Conservation (phyloP, 2,113 vertebrate species). For the Saccopteryx leptura region DNA sequence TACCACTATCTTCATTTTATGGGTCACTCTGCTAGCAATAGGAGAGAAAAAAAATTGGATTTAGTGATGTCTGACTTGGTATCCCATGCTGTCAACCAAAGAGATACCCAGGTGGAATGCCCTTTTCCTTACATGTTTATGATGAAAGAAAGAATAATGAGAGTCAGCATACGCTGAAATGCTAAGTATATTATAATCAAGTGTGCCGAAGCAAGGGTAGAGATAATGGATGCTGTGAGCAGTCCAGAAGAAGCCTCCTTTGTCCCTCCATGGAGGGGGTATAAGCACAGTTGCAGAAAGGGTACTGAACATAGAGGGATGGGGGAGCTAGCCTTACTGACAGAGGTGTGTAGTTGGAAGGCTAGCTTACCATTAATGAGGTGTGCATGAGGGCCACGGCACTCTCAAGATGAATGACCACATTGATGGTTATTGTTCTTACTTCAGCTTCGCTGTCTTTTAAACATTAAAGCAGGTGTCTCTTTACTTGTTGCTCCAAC, state of each 20-base stretch:
- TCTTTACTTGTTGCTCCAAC: not conserved
- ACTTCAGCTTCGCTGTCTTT: not conserved
- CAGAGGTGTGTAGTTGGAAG: not conserved
- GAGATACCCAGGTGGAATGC: not conserved
- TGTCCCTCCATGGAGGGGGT: accelerated
- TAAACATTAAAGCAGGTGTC: not conserved
- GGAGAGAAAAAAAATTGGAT: not conserved
- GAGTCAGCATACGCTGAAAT: not conserved
- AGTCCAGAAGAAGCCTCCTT: not conserved
- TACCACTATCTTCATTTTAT: not conserved
- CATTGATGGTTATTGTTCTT: not conserved
- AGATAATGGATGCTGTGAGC: not conserved
- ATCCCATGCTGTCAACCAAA: not conserved
- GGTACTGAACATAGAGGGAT: not conserved
- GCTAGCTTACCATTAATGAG: not conserved
- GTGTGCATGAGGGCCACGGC: not conserved
- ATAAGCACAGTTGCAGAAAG: not conserved
- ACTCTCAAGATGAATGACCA: not conserved
- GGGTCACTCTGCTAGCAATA: not conserved
- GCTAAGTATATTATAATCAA: not conserved
- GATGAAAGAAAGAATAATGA: not conserved
- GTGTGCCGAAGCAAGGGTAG: not conserved
- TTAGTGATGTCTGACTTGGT: not conserved
- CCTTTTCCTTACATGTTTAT: not conserved
- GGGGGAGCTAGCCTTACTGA: not conserved